Evolutionary conservation across 2,888 invertebrate genomes (phyloP).

Genomic region (Drosophila yooni): DNA sequence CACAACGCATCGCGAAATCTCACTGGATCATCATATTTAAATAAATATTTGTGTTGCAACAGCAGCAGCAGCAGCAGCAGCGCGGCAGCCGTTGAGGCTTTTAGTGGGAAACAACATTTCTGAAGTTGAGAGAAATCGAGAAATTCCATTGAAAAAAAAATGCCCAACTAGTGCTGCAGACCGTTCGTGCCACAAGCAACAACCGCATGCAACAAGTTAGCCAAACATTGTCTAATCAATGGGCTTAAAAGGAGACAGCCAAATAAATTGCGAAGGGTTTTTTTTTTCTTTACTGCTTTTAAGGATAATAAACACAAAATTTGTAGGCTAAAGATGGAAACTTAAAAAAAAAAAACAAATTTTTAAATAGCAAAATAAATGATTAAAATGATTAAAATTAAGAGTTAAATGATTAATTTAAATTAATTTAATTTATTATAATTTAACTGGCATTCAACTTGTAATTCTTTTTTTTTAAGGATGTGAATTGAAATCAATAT

Average conservation of each 20-base stretch:
- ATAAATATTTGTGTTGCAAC: slow-evolving; percentile 72
- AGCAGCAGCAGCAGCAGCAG: slow-evolving; percentile 14
- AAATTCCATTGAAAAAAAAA: slow-evolving; percentile 56
- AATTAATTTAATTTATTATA: no score
- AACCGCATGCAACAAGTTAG: slow-evolving; percentile 61
- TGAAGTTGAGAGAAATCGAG: slow-evolving; percentile 15
- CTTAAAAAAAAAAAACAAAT: neutral
- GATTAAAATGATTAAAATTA: no score
- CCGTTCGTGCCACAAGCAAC: slow-evolving; percentile 8
- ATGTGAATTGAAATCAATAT: neutral
- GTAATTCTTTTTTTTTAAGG: neutral
- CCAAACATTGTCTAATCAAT: slow-evolving; percentile 46
- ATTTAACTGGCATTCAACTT: neutral
- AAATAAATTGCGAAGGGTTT: neutral
- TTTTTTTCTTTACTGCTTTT: neutral
- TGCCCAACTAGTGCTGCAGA: neutral
- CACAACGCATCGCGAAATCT: slow-evolving; percentile 71
- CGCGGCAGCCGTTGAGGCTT: slow-evolving; percentile 65
- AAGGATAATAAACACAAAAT: neutral
- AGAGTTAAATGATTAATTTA: no score
- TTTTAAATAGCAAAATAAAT: neutral
- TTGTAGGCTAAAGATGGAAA: neutral
- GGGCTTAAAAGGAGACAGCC: slow-evolving; percentile 1
- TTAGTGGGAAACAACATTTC: slow-evolving; percentile 62
- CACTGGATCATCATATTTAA: slow-evolving; percentile 69